Percentiles rank a stretch among this genome's conserved stretches.
These are phyloP conservation scores for Pseudopleuronectes americanus DNA, from an alignment of 2,797 vertebrate species.

Conservation along the genomic window DNA sequence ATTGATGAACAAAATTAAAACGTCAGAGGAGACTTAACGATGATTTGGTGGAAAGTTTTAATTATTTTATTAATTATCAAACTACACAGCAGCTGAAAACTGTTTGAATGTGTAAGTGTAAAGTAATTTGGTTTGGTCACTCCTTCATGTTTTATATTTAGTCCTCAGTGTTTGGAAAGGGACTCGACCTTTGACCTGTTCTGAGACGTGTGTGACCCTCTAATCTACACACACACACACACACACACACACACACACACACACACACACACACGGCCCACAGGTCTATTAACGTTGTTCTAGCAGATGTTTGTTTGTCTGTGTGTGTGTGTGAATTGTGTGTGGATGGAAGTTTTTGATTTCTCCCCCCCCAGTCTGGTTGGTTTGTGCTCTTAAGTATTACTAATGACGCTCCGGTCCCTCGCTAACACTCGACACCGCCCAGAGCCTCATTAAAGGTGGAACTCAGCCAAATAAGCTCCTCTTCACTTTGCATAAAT, in stretches of 20 bases:
- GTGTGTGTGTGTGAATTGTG: neutral
- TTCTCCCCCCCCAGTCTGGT: neutral
- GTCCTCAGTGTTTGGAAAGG: conserved; percentile 39
- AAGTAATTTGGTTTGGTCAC: too few species aligned
- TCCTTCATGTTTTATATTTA: conserved; percentile 36
- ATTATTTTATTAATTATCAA: too few species aligned
- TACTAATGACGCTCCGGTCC: conserved; percentile 65
- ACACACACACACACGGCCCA: conserved; percentile 3
- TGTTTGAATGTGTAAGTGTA: neutral
- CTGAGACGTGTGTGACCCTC: conserved; percentile 8
- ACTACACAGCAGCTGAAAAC: too few species aligned
- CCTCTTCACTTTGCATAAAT: conserved; percentile 87
- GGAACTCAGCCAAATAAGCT: conserved; percentile 83
- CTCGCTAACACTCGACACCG: conserved; percentile 40
- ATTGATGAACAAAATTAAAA: too few species aligned
- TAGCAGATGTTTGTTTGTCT: neutral
- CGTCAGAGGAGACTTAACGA: too few species aligned
- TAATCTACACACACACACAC: neutral
- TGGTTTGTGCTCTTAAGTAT: conserved; percentile 59
- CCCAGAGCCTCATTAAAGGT: conserved; percentile 81
- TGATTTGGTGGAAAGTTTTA: too few species aligned
- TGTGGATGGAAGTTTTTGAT: neutral
- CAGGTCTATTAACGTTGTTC: neutral
- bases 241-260: neutral
- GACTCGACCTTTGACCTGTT: conserved; percentile 45